Base-by-base conservation (phyloP, 2,888 invertebrate species). In the Acanthococcus lagerstroemiae region DNA sequence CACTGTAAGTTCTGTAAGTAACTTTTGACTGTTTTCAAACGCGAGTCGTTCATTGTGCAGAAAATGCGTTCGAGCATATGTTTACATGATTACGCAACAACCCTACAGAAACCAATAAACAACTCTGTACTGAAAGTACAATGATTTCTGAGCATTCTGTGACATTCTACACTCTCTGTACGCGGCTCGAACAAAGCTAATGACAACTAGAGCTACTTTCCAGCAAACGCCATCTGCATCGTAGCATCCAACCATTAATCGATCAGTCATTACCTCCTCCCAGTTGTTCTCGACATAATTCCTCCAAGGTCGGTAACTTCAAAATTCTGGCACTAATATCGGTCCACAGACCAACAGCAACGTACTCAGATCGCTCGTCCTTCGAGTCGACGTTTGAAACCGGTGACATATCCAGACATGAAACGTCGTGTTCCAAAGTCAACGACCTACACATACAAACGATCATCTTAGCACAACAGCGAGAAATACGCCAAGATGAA, bases 271-370 rank as follows among this genome's bases (percentile, higher is more conserved):
- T 73, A 87, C 87, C 87, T 72, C 95, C 95, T 30, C 90, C 88
- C 1, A 96, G 79, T 73, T 87, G 84, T 78, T 96, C 95, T 25
- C 87, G 89, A 74, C 90, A 88, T 63, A 94, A 81, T 72, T 87
- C 86, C 66, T 83, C 82, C 60, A 97, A 80, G 66, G 83, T 81
- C 0, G 96, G 95, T 69, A 97, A 76, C 12, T 84, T 82, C 25
- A 96, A 79, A 69, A 96, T 84, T 12, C 93, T 81, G 30, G 93
- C 91, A 0, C 94, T 94, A 72, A 96, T 95, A 74, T 97, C 95
- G 0, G 93, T 95, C 99, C 99, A 99, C 55, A 97, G 79, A 0
- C 96, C 96, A 9, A 96, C 91, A 17, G 94, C 94, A 44, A 91
- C 87, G 67, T 94, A 79, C 60, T 86, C 83, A 0, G 86, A 84